These are phyloP conservation scores for Pyralis farinalis DNA, from an alignment of 2,888 invertebrate species.

Conservation along the genomic window DNA sequence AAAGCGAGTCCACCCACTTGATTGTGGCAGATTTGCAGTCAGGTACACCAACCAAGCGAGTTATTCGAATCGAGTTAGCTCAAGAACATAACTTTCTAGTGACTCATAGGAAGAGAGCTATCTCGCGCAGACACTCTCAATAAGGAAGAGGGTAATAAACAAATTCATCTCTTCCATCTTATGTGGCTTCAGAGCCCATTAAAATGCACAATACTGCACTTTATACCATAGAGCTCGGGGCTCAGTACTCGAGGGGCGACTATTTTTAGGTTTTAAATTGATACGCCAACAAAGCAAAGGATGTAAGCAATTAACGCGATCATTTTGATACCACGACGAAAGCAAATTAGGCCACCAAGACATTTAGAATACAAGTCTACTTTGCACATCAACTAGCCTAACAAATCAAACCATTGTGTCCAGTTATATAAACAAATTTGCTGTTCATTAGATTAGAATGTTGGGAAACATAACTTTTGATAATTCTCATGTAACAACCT, in stretches of 20 bases:
- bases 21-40: constrained; percentile 27
- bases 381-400: no score
- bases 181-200: constrained; percentile 71
- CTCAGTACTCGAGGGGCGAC: constrained; percentile 57
- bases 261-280: constrained; percentile 76
- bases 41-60: constrained; percentile 41
- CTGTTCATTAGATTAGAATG: no score
- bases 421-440: no score
- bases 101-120: constrained; percentile 80
- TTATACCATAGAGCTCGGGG: constrained; percentile 57
- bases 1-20: constrained; percentile 47
- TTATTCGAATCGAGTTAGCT: constrained; percentile 68
- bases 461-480: no score
- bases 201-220: constrained; percentile 79
- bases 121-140: constrained; percentile 78
- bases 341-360: constrained; percentile 27
- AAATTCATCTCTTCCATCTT: constrained; percentile 79
- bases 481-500: no score
- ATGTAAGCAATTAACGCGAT: constrained; percentile 74
- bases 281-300: constrained; percentile 74
- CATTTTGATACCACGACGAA: constrained; percentile 50
- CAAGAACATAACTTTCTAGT: constrained; percentile 77
- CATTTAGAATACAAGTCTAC: neutral
- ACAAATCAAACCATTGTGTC: no score
- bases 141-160: constrained; percentile 81